Percentiles rank a stretch among this genome's conserved stretches.
Conservation (phyloP, 2,113 vertebrate genomes). For the Muscicapa adusta region DNA sequence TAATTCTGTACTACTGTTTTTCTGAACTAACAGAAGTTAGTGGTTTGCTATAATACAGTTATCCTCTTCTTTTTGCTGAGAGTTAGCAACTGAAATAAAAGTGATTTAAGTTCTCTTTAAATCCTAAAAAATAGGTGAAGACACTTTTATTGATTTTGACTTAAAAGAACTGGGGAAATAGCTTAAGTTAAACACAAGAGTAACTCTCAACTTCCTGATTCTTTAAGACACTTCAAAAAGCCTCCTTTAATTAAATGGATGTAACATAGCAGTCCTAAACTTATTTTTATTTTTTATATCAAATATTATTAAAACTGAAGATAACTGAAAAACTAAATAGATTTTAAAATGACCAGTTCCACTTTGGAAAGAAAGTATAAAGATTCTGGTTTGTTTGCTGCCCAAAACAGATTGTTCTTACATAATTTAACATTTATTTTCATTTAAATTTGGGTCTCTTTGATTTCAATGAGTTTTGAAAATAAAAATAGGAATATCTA, state of each 20-base stretch:
- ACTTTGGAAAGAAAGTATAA: background rate
- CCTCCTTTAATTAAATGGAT: background rate
- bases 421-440: background rate
- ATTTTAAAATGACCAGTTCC: background rate
- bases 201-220: background rate
- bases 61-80: background rate
- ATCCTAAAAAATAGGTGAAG: background rate
- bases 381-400: background rate
- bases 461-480: background rate
- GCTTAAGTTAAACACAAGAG: background rate
- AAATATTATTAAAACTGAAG: background rate
- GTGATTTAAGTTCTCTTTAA: background rate
- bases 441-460: background rate
- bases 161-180: background rate
- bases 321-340: background rate
- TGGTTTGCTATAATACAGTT: background rate
- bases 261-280: background rate
- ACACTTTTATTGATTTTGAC: background rate
- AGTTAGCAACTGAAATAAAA: background rate
- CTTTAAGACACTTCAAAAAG: background rate
- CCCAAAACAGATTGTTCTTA: background rate
- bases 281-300: background rate
- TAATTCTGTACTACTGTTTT: background rate
- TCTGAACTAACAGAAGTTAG: background rate
- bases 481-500: background rate